Percentiles rank a stretch among this genome's conserved stretches.
These are phyloP conservation scores for Mycetomoellerius zeteki DNA, from an alignment of 1,140 invertebrate genomes.

Conservation along the genomic window DNA sequence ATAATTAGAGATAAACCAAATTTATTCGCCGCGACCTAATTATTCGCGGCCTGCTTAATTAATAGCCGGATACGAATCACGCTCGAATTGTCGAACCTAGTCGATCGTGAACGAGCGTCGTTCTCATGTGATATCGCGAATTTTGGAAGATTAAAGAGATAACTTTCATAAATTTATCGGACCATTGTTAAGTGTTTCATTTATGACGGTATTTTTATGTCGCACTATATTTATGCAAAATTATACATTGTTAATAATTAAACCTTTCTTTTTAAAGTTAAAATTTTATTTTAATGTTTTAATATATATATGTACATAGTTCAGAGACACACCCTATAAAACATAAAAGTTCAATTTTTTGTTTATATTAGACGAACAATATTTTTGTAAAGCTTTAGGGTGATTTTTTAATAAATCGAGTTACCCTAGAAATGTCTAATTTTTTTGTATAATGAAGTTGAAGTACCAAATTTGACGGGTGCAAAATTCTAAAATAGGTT, in stretches of 20 bases:
- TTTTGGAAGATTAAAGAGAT: slow-evolving; percentile 18
- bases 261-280: background rate
- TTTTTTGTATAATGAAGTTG: too few species aligned
- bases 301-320: background rate
- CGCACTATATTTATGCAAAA: background rate
- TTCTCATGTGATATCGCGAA: background rate
- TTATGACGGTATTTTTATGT: background rate
- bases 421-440: too few species aligned
- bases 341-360: background rate
- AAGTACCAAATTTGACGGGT: too few species aligned
- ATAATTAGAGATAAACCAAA: slow-evolving; percentile 78
- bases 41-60: slow-evolving; percentile 75
- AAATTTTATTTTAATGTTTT: background rate
- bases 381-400: background rate
- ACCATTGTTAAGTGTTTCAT: slow-evolving; percentile 3
- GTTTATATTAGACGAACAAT: background rate
- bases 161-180: slow-evolving; percentile 6
- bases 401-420: too few species aligned
- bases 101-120: slow-evolving; percentile 30
- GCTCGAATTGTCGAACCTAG: slow-evolving; percentile 54
- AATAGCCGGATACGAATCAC: slow-evolving; percentile 72
- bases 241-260: background rate
- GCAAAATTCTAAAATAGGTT: too few species aligned
- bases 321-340: background rate
- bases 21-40: slow-evolving; percentile 77